A percentile compares a stretch with the other conserved stretches of the same genome.
These are phyloP conservation scores for Chondrilla cf. caribensis DNA, from an alignment of 37 sponge, comb jelly and placozoan species.

Conservation along the genomic window DNA sequence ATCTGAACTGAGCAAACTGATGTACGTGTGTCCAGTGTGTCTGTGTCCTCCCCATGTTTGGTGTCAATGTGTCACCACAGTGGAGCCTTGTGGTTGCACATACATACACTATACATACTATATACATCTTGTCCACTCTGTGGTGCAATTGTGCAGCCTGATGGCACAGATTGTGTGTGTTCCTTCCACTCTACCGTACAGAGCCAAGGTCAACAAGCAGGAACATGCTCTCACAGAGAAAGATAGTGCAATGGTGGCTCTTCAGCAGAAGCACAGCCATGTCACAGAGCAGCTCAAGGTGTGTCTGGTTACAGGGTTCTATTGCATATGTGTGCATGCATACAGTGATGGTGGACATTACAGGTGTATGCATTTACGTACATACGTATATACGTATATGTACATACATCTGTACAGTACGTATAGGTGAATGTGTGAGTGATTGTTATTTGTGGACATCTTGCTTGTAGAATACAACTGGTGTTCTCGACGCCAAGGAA, in stretches of 20 bases:
- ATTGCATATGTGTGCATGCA: not conserved
- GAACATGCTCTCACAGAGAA: constrained; percentile 16
- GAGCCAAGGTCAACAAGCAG: not conserved
- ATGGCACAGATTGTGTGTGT: too few species aligned
- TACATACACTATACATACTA: too few species aligned
- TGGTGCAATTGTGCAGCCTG: too few species aligned
- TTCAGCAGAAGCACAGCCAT: constrained; percentile 9
- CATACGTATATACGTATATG: not conserved
- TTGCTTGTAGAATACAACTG: constrained; percentile 43
- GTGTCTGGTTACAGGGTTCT: too few species aligned
- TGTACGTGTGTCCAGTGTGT: not conserved
- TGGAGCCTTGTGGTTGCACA: too few species aligned
- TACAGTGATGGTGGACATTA: not conserved
- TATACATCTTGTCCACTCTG: too few species aligned
- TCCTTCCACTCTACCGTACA: not conserved
- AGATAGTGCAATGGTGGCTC: not conserved
- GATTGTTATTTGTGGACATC: too few species aligned
- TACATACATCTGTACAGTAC: too few species aligned
- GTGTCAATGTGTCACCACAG: too few species aligned
- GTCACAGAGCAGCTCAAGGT: constrained; percentile 25
- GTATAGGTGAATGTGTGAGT: too few species aligned
- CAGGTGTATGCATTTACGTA: not conserved
- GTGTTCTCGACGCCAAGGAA: constrained; percentile 62
- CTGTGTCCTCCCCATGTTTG: too few species aligned
- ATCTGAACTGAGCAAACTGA: not conserved